phyloP scores from a whole-genome alignment of 2,888 invertebrate species.

The Nebria brevicollis region DNA sequence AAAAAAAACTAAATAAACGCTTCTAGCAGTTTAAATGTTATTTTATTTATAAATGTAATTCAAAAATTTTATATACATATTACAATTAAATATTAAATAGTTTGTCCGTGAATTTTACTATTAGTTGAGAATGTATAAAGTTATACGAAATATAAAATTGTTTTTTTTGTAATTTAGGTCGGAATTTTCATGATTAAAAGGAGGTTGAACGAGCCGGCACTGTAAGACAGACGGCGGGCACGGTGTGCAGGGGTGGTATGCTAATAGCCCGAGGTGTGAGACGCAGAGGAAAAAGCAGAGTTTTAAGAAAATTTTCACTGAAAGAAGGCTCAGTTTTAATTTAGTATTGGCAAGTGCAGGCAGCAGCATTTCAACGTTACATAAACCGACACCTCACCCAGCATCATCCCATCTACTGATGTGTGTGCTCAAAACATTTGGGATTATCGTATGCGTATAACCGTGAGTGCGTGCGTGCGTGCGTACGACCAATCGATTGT shows the following conservation, averaged over 20 bases:
- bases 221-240: constrained; percentile 27
- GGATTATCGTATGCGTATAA: not conserved
- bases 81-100: no score
- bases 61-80: no score
- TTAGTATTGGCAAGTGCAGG: constrained; percentile 54
- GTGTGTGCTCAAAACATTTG: not conserved
- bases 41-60: no score
- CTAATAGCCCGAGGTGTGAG: constrained; percentile 54
- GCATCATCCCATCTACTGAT: not conserved
- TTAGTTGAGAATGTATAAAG: no score
- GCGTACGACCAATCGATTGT: not conserved
- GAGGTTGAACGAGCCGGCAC: constrained; percentile 16
- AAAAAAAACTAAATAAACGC: no score
- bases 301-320: constrained; percentile 58
- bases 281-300: constrained; percentile 54
- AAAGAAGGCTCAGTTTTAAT: constrained; percentile 61
- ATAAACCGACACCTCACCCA: not conserved
- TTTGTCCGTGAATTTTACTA: no score
- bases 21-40: no score
- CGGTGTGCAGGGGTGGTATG: constrained; percentile 51
- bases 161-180: no score
- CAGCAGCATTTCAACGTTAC: constrained; percentile 6
- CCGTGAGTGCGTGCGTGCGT: constrained; percentile 5
- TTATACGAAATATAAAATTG: no score
- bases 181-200: not conserved